phyloP scores from a whole-genome alignment of 2,797 vertebrate genomes.

The Todus mexicanus region DNA sequence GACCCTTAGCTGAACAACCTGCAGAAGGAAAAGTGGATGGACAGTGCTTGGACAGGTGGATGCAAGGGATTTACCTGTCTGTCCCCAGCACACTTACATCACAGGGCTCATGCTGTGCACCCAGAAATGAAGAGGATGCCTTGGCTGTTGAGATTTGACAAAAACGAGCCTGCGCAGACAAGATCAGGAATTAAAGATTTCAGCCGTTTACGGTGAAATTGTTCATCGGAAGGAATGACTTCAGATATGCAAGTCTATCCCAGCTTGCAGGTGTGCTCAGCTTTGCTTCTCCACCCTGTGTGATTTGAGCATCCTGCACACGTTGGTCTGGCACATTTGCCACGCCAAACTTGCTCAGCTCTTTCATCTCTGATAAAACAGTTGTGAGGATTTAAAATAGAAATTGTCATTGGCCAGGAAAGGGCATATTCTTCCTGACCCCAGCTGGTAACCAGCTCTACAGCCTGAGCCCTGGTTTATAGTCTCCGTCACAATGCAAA shows the following conservation, averaged over 20 bases:
- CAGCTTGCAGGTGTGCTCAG: not conserved
- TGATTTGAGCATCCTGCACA: not conserved
- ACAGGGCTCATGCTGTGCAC: not conserved
- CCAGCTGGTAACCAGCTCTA: not conserved
- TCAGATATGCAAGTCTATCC: not conserved
- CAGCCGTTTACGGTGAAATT: not conserved
- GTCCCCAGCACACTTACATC: not conserved
- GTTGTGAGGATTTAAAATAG: not conserved
- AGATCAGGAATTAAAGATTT: not conserved
- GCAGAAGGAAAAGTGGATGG: not conserved
- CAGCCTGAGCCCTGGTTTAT: not conserved
- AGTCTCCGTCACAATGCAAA: not conserved
- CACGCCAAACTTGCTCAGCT: not conserved
- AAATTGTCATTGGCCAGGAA: not conserved
- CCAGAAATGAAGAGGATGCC: not conserved
- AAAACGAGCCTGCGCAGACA: not conserved
- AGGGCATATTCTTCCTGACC: not conserved
- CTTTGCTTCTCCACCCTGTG: not conserved
- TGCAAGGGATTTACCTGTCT: not conserved
- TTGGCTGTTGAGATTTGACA: not conserved
- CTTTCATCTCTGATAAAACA: not conserved
- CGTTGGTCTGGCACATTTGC: not conserved
- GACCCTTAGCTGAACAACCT: not conserved
- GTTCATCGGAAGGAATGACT: not conserved
- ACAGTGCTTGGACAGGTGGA: not conserved